Conservation (phyloP, 2,797 vertebrate species). For the Tachyglossus aculeatus region DNA sequence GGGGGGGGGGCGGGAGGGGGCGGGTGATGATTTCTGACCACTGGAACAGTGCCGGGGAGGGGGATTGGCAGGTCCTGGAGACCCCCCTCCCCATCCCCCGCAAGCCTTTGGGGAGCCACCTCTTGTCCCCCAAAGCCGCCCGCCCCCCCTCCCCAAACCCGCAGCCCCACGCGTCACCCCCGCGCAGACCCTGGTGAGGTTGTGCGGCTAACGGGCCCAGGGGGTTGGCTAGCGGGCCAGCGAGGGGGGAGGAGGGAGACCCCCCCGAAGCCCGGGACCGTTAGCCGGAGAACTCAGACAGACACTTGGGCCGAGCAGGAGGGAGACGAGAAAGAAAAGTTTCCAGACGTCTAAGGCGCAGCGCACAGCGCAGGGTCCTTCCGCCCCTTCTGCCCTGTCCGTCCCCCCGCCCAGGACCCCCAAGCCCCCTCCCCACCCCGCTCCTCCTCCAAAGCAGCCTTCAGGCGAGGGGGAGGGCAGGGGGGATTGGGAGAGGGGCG, state of each 20-base stretch:
- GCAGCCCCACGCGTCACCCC: conserved; percentile 1
- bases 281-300: neutral
- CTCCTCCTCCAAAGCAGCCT: too few species aligned
- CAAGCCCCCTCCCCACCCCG: too few species aligned
- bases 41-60: conserved; percentile 38
- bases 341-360: too few species aligned
- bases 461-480: too few species aligned
- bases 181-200: neutral
- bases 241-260: too few species aligned
- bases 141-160: neutral
- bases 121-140: neutral
- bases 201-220: conserved; percentile 1
- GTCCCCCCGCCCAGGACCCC: too few species aligned
- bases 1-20: too few species aligned
- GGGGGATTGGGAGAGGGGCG: neutral
- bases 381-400: too few species aligned
- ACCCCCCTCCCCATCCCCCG: neutral
- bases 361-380: too few species aligned
- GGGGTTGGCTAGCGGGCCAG: too few species aligned
- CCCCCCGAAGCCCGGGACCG: conserved; percentile 35
- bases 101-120: conserved; percentile 10
- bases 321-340: too few species aligned
- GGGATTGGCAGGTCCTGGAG: conserved; percentile 14
- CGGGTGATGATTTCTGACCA: conserved; percentile 44
- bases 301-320: too few species aligned